Base-by-base conservation (phyloP, 2,888 invertebrate genomes). In the Brachyptera risi region DNA sequence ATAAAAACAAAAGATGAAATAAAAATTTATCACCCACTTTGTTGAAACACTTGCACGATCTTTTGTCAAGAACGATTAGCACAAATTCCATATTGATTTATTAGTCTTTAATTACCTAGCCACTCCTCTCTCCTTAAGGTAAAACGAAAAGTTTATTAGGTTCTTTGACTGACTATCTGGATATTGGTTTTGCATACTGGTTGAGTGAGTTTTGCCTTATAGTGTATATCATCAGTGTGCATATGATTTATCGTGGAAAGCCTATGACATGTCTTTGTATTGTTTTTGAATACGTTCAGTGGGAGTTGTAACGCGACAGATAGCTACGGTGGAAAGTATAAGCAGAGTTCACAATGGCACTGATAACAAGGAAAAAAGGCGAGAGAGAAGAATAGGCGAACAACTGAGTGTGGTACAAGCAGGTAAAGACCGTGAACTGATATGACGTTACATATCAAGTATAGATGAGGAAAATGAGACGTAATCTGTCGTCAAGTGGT, bases 271-370 rank as follows among this genome's bases (percentile, higher is more conserved):
- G 51, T 27, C 51, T 26, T 51, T 51, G 51, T 51, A 31, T 17
- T 51, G 31, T 51, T 51, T 31, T 51, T 51, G 51, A 26, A 51
- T 31, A 51, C 51, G 17, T 51, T 51, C 35, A 51, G 17, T 15
- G 51, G 31, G 51, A 51, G 31, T 51, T 15, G 51, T 31, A 31
- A 35, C 21, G 51, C 51, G 51, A 51, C 44, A 44, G 44, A 44
- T 44, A n/a, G 17, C n/a, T 24, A 21, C 47, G 21, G 47, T 24
- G 47, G 19, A 17, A 17, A 9, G n/a, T n/a, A n/a, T n/a, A n/a
- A n/a, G n/a, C 35, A 11, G 35, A 9, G 5, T 4, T 42, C 7
- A 5, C 42, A 17, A 17, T 21, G 42, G 17, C n/a, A 3, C 38
- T n/a, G n/a, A n/a, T n/a, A n/a, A n/a, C n/a, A n/a, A n/a, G n/a